These are phyloP conservation scores for Trichechus manatus DNA, from an alignment of 2,113 vertebrate species.

Conservation along the genomic window DNA sequence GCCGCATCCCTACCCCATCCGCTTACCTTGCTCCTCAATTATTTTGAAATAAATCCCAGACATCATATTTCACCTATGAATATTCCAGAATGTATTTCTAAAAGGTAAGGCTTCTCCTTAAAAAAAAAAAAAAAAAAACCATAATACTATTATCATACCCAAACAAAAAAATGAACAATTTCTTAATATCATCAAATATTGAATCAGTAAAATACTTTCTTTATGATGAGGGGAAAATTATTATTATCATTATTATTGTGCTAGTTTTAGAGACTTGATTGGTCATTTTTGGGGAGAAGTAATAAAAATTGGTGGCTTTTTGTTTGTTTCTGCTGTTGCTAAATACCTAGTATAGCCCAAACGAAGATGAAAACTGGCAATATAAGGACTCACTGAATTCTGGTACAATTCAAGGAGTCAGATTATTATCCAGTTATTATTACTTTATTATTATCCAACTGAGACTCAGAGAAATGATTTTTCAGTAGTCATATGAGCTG, in stretches of 20 bases:
- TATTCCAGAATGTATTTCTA: conserved; percentile 49
- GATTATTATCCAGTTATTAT: conserved; percentile 18
- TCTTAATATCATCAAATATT: not conserved
- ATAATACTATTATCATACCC: not conserved
- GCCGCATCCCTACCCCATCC: not conserved
- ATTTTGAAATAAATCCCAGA: conserved; percentile 36
- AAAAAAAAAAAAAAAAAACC: not conserved
- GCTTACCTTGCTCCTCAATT: not conserved
- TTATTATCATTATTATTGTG: not conserved
- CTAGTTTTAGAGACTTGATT: not conserved
- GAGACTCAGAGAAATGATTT: conserved; percentile 33
- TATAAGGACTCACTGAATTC: conserved; percentile 5
- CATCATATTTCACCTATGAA: not conserved
- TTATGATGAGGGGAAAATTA: not conserved
- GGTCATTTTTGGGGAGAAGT: not conserved
- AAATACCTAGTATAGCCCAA: conserved; percentile 34
- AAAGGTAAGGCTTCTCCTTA: not conserved
- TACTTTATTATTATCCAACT: not conserved
- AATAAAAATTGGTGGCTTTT: conserved; percentile 39
- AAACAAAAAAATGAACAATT: not conserved
- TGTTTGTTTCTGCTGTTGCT: conserved; percentile 24
- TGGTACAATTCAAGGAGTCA: not conserved
- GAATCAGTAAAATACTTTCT: not conserved
- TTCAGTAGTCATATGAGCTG: not conserved
- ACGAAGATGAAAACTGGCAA: conserved; percentile 8